Conservation (phyloP, 2,797 vertebrate genomes). For the Paguma larvata region DNA sequence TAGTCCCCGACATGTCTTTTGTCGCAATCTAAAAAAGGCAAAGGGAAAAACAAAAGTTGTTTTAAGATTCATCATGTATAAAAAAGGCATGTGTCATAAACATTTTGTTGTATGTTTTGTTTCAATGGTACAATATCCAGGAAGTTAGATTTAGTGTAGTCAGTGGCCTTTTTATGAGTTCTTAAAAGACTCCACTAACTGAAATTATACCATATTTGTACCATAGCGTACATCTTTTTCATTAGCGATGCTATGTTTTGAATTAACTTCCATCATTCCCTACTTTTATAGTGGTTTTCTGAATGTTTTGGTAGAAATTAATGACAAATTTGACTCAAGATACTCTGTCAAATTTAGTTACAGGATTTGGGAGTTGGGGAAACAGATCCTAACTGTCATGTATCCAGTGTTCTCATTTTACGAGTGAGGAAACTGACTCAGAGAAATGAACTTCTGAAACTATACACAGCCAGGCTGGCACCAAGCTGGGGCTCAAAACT, state of each 20-base stretch:
- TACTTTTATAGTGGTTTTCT: conserved; percentile 57
- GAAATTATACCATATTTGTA: background rate
- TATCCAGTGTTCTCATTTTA: background rate
- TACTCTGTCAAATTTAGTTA: conserved; percentile 52
- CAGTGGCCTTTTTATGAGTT: conserved; percentile 15
- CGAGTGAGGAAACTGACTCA: background rate
- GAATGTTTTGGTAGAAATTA: conserved; percentile 58
- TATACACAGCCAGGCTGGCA: background rate
- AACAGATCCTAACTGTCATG: background rate
- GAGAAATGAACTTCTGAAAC: background rate
- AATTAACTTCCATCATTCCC: conserved; percentile 15
- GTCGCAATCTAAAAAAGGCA: conserved; percentile 15
- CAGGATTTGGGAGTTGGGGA: background rate
- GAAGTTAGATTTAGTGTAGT: background rate
- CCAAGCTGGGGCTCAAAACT: background rate
- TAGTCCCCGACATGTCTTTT: background rate
- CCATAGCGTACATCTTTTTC: background rate
- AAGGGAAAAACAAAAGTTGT: background rate
- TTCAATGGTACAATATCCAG: background rate
- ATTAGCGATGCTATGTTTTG: conserved; percentile 32
- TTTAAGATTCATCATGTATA: background rate
- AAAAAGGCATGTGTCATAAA: background rate
- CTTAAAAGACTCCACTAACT: background rate
- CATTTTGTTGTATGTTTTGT: conserved; percentile 9
- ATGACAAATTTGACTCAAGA: conserved; percentile 62